Base-by-base conservation (phyloP, 2,797 vertebrate genomes). In the Peromyscus eremicus region DNA sequence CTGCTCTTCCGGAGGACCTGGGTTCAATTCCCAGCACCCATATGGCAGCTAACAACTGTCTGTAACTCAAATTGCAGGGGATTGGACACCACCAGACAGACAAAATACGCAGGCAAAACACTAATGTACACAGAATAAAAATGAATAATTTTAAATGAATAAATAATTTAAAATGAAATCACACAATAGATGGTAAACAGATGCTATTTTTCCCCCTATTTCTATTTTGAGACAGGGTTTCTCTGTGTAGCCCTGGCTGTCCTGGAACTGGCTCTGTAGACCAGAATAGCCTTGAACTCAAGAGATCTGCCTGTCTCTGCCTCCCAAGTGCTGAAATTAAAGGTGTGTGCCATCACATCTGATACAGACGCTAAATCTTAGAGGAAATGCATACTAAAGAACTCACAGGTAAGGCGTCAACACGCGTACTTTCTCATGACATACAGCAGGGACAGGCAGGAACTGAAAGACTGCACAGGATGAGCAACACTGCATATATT, bases 101-200 rank as follows among this genome's bases (percentile, higher is more conserved):
- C 23, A 75, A 75, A 5, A 75, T 12, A 75, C 12, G 37, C 37
- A 73, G 37, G 25, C 23, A 75, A 75, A 75, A 75, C 25, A 75
- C 21, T 23, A 43, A 75, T 43, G 25, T 75, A 43, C 23, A 75
- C 37, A 43, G 23, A 75, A 75, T 75, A 75, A 73, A 75, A 75
- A 37, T 29, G 0, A 64, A 37, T 29, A 27, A 29, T 80, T 19
- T 52, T 34, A 34, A 52, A 79, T 52, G 11, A 79, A 34, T 79
- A n/a, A 80, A n/a, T 32, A 77, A 77, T 55, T 49, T 23, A 49
- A 85, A 85, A 68, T 66, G 17, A 85, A 68, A n/a, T n/a, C 10
- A 49, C 3, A 88, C 25, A 96, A 94, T 46, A 96, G 12, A 94
- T 52, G 40, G 6, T 88, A 94, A 97, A 70, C 34, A 91, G 11